A percentile compares a stretch with the other conserved stretches of the same genome.
Evolutionary conservation across 2,797 vertebrate species (phyloP).

Genomic region (Macrochelys suwanniensis): DNA sequence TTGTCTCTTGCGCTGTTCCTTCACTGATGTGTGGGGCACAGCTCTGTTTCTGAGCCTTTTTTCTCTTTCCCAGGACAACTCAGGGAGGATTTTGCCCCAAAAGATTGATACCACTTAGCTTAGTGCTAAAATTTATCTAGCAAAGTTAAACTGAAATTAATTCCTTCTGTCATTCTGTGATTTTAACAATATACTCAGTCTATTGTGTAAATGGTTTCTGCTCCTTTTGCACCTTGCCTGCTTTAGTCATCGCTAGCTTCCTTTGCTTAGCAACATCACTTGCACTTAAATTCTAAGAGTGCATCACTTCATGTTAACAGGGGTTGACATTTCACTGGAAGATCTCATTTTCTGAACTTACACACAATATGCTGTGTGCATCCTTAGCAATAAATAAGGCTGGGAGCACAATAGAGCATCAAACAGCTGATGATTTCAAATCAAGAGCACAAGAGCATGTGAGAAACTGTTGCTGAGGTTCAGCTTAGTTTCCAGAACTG

Average conservation of each 20-base stretch:
- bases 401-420: neutral
- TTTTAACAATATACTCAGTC: neutral
- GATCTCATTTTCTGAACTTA: slow-evolving; percentile 33
- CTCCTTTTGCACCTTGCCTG: slow-evolving; percentile 23
- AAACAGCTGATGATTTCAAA: neutral
- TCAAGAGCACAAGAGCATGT: neutral
- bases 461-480: neutral
- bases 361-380: neutral
- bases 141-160: neutral
- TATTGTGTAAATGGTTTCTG: neutral
- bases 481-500: neutral
- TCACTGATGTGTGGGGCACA: fast-evolving
- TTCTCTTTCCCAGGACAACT: neutral
- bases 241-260: slow-evolving; percentile 26
- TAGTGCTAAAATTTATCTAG: neutral
- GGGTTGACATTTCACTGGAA: slow-evolving; percentile 39
- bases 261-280: slow-evolving; percentile 26
- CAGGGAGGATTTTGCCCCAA: neutral
- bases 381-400: slow-evolving; percentile 1
- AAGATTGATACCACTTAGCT: neutral
- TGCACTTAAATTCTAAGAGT: slow-evolving; percentile 13
- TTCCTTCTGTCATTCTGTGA: neutral
- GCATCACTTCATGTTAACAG: slow-evolving; percentile 5
- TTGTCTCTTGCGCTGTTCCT: neutral
- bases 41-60: neutral